A percentile compares a stretch with the other conserved stretches of the same genome.
These are phyloP conservation scores for Chromis chromis DNA, from an alignment of 2,797 vertebrate genomes.

Conservation along the genomic window DNA sequence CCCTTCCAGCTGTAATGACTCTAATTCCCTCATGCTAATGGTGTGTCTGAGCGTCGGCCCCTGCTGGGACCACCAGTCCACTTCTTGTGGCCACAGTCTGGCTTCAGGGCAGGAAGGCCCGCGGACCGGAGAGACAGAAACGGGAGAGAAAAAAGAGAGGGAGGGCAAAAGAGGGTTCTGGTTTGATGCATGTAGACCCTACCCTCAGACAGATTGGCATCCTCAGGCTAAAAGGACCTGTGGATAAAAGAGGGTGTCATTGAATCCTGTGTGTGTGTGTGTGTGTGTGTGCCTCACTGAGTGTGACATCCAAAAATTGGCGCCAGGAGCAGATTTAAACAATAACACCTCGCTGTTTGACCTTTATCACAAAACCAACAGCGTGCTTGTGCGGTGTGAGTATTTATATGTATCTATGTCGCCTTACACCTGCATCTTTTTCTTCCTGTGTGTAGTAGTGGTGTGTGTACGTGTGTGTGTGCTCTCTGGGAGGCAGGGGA, in stretches of 20 bases:
- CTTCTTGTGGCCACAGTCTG: conserved; percentile 85
- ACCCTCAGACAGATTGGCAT: conserved; percentile 76
- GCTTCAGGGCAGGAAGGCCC: conserved; percentile 74
- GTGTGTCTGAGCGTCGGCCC: conserved; percentile 88
- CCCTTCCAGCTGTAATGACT: conserved; percentile 87
- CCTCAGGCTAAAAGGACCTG: conserved; percentile 79
- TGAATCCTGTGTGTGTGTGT: conserved; percentile 48
- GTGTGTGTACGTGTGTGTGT: conserved; percentile 15
- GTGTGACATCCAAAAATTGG: conserved; percentile 67
- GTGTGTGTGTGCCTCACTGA: conserved; percentile 46
- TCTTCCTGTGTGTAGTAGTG: conserved; percentile 33
- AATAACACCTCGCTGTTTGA: conserved; percentile 71
- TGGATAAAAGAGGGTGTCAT: conserved; percentile 73
- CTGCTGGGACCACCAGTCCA: conserved; percentile 84
- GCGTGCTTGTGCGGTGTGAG: conserved; percentile 25
- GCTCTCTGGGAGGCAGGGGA: conserved; percentile 47
- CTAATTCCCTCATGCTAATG: conserved; percentile 91
- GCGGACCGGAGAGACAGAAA: conserved; percentile 46
- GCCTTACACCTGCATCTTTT: conserved; percentile 15
- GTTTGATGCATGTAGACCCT: conserved; percentile 67
- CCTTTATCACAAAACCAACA: conserved; percentile 63
- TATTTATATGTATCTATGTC: background rate
- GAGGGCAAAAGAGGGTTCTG: conserved; percentile 50
- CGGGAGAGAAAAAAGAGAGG: conserved; percentile 5
- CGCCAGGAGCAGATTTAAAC: conserved; percentile 78